These are phyloP conservation scores for Panzeria rudis DNA, from an alignment of 2,888 invertebrate species.

Conservation along the genomic window DNA sequence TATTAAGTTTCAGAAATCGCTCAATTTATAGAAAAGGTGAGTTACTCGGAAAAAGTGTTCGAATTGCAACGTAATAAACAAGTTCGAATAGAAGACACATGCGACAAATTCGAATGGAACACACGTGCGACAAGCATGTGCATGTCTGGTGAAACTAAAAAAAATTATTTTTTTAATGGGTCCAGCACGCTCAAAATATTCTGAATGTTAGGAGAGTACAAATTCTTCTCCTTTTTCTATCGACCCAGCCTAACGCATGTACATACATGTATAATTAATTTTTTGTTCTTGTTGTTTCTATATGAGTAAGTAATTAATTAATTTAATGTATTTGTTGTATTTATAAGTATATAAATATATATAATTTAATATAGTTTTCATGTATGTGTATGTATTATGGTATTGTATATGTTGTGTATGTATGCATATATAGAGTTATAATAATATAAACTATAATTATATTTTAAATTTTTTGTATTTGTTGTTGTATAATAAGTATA, in stretches of 20 bases:
- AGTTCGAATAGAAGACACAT: too few species aligned
- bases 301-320: slow-evolving; percentile 29
- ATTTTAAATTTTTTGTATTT: slow-evolving; percentile 51
- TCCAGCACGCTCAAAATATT: too few species aligned
- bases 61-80: too few species aligned
- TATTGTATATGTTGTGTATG: slow-evolving; percentile 42
- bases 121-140: neutral
- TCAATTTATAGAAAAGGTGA: too few species aligned
- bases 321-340: slow-evolving; percentile 33
- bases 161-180: too few species aligned
- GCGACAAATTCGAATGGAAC: too few species aligned
- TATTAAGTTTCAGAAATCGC: too few species aligned
- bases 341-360: slow-evolving; percentile 7
- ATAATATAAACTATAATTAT: slow-evolving; percentile 59
- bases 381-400: slow-evolving; percentile 29
- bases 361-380: slow-evolving; percentile 43
- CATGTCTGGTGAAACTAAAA: too few species aligned
- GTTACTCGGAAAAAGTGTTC: too few species aligned
- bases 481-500: slow-evolving; percentile 55
- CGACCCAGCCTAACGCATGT: neutral
- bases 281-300: neutral
- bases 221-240: too few species aligned
- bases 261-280: neutral
- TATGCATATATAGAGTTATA: slow-evolving; percentile 42
- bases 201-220: too few species aligned